Conservation (phyloP, 1,140 invertebrate genomes). For the Ctenoplectra terminalis region DNA sequence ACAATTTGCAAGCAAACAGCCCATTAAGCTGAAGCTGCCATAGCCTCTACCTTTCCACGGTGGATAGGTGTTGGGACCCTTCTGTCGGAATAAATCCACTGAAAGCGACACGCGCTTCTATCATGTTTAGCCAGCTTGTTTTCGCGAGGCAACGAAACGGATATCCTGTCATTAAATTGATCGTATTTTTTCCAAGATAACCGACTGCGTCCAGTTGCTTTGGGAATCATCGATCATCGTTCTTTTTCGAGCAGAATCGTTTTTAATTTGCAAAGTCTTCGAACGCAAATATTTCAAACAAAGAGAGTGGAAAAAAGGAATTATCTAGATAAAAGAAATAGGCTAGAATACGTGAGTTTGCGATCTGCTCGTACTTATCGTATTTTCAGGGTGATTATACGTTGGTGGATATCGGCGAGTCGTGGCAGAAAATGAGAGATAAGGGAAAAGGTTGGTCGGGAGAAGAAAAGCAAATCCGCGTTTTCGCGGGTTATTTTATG, state of each 20-base stretch:
- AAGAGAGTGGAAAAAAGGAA: too few relatives aligned
- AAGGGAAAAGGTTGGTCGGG: background rate
- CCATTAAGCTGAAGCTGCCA: constrained; percentile 68
- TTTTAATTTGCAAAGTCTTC: background rate
- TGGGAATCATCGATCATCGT: background rate
- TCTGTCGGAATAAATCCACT: constrained; percentile 17
- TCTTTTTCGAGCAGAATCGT: too few relatives aligned
- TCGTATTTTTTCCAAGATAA: background rate
- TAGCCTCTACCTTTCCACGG: constrained; percentile 27
- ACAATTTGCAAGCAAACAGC: constrained; percentile 78
- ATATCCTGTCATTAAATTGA: background rate
- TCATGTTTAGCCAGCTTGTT: background rate
- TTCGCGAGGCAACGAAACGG: background rate
- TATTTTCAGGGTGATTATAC: constrained; percentile 61
- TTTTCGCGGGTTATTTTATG: constrained; percentile 54
- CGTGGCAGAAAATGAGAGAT: constrained; percentile 40
- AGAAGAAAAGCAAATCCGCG: background rate
- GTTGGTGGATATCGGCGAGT: constrained; percentile 22
- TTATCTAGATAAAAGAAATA: too few relatives aligned
- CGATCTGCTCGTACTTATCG: constrained; percentile 36
- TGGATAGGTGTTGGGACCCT: constrained; percentile 34
- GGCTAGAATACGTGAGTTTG: background rate
- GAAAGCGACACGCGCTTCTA: background rate
- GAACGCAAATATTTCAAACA: background rate
- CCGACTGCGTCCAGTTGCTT: too few relatives aligned